phyloP scores from a whole-genome alignment of 2,797 vertebrate species.

The Gymnothorax reevesii region DNA sequence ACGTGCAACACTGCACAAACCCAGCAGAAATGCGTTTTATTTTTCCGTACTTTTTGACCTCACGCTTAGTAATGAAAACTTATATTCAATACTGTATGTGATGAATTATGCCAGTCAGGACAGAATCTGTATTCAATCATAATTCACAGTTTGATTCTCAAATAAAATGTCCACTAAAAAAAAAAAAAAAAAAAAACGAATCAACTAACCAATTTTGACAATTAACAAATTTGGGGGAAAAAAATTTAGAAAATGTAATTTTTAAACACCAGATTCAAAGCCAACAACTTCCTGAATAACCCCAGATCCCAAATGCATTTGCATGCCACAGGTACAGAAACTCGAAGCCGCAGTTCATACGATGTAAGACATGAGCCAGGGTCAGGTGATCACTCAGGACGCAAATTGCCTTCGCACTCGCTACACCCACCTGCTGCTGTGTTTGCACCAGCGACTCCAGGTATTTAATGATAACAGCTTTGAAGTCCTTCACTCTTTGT shows the following conservation, averaged over 20 bases:
- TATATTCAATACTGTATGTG: background rate
- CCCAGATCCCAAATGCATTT: too few species aligned
- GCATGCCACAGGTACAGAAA: too few species aligned
- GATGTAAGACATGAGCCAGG: background rate
- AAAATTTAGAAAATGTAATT: too few species aligned
- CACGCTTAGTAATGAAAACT: background rate
- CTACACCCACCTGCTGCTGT: conserved; percentile 88
- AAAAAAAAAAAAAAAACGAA: too few species aligned
- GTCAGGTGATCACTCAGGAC: too few species aligned
- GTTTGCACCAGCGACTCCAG: conserved; percentile 95
- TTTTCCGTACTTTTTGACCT: too few species aligned
- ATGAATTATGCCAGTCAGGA: background rate
- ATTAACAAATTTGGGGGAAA: background rate
- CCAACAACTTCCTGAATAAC: too few species aligned
- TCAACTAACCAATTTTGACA: background rate
- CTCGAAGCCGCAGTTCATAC: background rate
- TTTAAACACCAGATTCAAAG: too few species aligned
- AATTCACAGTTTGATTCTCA: background rate
- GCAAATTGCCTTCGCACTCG: too few species aligned
- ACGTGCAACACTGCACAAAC: too few species aligned
- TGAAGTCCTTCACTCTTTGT: conserved; percentile 96
- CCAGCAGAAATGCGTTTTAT: too few species aligned
- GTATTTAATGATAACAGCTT: conserved; percentile 91
- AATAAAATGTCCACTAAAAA: background rate
- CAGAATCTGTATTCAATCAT: background rate